Base-by-base conservation (phyloP, 2,888 invertebrate genomes). In the Hydraecia micacea region DNA sequence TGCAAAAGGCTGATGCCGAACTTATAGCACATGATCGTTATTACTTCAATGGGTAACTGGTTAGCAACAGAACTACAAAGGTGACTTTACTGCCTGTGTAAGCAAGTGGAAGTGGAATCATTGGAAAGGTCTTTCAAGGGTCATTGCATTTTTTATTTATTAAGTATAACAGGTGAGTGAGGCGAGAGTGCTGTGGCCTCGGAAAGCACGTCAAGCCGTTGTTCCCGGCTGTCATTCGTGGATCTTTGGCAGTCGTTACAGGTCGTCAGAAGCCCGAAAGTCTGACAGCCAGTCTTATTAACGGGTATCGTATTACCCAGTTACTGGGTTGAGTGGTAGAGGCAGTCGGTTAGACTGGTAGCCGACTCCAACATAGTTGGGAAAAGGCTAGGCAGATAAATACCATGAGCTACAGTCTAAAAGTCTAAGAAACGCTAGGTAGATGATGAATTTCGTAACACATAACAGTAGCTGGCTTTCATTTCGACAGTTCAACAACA, bases 101-200 rank as follows among this genome's bases (percentile, higher is more conserved):
- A 49, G 46, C 28, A 15, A n/a, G 11, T 15, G 25, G 15, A 15
- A n/a, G 11, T 15, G 25, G 15, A 49, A 46, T 39, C 6, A 9
- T 39, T n/a, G 18, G n/a, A 79, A 49, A 60, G 13, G 39, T 32
- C n/a, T 15, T 52, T 42, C 32, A 39, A 68, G 49, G 25, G 13
- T 58, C 78, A 36, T n/a, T 36, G 21, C 2, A 32, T 55, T 77
- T 75, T 39, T 66, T 63, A 63, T 58, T 58, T 8, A 28, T 7
- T 28, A n/a, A n/a, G n/a, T n/a, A 28, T 18, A 32, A 62, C 18
- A 62, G 18, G 28, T 32, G 32, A 21, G 62, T 62, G 62, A 62
- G 28, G 18, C 28, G 15, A 28, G 28, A 60, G 9, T 25, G 8
- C 1, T 25, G 52, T 55, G 9, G 9, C 52, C 52, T 55, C 52